phyloP scores from a whole-genome alignment of 2,113 vertebrate genomes.

The Pyrgilauda ruficollis region DNA sequence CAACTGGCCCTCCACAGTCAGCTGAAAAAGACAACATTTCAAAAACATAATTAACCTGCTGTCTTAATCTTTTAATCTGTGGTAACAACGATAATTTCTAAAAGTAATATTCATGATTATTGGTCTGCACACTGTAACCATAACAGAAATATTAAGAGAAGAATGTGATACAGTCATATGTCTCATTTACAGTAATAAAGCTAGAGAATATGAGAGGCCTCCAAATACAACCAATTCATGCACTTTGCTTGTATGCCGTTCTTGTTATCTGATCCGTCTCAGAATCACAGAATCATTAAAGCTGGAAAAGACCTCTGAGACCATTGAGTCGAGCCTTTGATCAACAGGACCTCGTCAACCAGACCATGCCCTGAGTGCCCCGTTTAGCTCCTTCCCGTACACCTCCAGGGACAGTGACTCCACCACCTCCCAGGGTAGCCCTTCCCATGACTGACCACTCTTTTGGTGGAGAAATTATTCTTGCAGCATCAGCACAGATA shows the following conservation, averaged over 20 bases:
- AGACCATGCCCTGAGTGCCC: neutral
- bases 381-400: rapidly evolving
- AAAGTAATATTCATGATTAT: neutral
- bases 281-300: neutral
- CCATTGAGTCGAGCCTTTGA: neutral
- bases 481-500: neutral
- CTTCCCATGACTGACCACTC: neutral
- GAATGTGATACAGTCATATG: neutral
- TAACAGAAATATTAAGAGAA: neutral
- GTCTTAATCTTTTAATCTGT: neutral
- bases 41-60: neutral
- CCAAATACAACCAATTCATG: neutral
- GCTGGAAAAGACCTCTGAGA: neutral
- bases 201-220: rapidly evolving
- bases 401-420: neutral
- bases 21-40: slow-evolving; percentile 70
- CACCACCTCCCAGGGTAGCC: too few relatives aligned
- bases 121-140: neutral
- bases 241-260: neutral
- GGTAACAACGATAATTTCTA: neutral
- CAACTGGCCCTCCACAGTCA: slow-evolving; percentile 88
- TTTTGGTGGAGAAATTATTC: neutral
- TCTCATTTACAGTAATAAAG: neutral
- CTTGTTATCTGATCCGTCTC: neutral
- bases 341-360: neutral